Evolutionary conservation across 1,140 invertebrate species (phyloP).

Genomic region (Ectropis grisescens): DNA sequence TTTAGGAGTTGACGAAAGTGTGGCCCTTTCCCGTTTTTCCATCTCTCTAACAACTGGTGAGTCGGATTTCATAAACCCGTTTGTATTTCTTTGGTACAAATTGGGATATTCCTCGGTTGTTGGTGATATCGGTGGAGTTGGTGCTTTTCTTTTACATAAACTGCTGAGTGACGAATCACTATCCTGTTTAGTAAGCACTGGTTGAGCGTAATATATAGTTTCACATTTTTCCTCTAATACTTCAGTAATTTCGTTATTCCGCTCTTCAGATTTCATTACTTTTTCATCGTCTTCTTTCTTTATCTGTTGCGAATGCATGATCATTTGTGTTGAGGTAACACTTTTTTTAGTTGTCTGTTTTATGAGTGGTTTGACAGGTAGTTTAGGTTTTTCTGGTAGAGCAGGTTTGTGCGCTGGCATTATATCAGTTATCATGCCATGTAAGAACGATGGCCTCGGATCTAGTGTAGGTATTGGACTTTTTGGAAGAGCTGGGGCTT

Average conservation of each 20-base stretch:
- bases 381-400: conserved; percentile 74
- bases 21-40: conserved; percentile 79
- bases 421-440: conserved; percentile 70
- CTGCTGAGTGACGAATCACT: conserved; percentile 64
- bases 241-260: conserved; percentile 42
- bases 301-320: conserved; percentile 60
- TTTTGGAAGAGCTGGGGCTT: conserved; percentile 76
- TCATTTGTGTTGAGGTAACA: conserved; percentile 54
- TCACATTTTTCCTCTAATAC: conserved; percentile 43
- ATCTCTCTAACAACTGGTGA: conserved; percentile 80
- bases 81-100: conserved; percentile 72
- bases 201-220: conserved; percentile 53
- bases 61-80: conserved; percentile 72
- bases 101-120: conserved; percentile 65
- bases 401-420: conserved; percentile 49
- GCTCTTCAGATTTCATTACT: conserved; percentile 32
- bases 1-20: conserved; percentile 41
- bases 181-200: conserved; percentile 67
- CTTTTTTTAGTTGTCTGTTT: conserved; percentile 57
- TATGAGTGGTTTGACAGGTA: conserved; percentile 74
- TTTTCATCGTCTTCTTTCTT: conserved; percentile 41
- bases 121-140: conserved; percentile 73
- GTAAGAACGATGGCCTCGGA: conserved; percentile 79
- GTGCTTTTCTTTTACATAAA: conserved; percentile 72
- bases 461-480: conserved; percentile 74